Percentiles rank a stretch among this genome's conserved stretches.
Conservation (phyloP, 2,797 vertebrate genomes). For the Halcyon smyrnensis region DNA sequence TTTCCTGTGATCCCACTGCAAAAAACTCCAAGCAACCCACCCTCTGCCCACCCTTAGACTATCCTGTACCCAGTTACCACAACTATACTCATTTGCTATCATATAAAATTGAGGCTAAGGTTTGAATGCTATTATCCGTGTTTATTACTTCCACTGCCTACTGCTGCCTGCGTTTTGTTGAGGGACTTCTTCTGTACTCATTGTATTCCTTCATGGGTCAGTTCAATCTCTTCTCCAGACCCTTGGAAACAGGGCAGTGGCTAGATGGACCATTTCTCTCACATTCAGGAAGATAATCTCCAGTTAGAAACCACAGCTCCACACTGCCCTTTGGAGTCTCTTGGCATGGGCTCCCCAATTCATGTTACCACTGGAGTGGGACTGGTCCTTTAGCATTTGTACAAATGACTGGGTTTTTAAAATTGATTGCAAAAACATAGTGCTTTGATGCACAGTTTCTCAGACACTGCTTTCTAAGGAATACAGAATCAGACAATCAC, state of each 20-base stretch:
- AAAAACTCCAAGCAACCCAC: not conserved
- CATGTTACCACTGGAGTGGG: not conserved
- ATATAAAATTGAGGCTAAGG: not conserved
- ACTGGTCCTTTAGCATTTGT: not conserved
- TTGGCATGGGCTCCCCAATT: accelerated
- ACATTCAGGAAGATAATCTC: not conserved
- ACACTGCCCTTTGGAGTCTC: not conserved
- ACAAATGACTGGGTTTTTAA: not conserved
- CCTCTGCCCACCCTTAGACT: not conserved
- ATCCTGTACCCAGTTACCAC: not conserved
- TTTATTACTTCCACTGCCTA: not conserved
- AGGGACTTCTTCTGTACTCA: not conserved
- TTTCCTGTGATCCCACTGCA: not conserved
- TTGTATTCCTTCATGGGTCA: not conserved
- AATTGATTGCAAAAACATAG: not conserved
- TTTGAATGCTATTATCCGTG: not conserved
- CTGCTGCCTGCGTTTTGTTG: not conserved
- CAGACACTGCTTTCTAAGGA: not conserved
- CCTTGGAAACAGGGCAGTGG: not conserved
- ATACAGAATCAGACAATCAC: not conserved
- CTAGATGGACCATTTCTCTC: not conserved
- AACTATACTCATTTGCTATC: not conserved
- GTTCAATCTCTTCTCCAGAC: not conserved
- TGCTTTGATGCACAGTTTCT: not conserved
- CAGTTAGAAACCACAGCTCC: accelerated